Percentiles rank a stretch among this genome's conserved stretches.
phyloP scores from a whole-genome alignment of 1,140 invertebrate species.

The Coboldia fuscipes region DNA sequence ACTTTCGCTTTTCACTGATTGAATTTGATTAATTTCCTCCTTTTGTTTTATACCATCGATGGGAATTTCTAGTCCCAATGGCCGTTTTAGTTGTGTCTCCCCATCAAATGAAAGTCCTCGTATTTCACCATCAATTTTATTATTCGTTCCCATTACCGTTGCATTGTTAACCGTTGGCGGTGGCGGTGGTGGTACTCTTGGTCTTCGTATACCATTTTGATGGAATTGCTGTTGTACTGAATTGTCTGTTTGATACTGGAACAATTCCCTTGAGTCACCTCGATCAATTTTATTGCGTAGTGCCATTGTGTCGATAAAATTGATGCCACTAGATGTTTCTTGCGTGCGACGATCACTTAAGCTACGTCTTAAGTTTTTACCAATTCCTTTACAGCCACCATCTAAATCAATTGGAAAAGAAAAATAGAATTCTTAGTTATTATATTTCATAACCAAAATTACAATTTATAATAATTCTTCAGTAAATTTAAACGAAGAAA shows the following conservation, averaged over 20 bases:
- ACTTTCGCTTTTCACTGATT: too few relatives aligned
- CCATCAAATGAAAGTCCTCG: neutral
- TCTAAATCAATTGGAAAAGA: too few relatives aligned
- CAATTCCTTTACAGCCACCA: too few relatives aligned
- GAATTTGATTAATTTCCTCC: neutral
- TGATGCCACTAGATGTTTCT: too few relatives aligned
- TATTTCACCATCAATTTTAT: neutral
- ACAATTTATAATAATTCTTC: too few relatives aligned
- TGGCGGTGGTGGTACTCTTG: conserved; percentile 21
- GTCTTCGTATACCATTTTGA: conserved; percentile 9
- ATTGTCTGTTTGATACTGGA: conserved; percentile 8
- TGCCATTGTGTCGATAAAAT: conserved; percentile 55
- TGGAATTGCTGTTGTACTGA: conserved; percentile 8
- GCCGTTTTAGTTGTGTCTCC: neutral
- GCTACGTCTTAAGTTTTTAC: too few relatives aligned
- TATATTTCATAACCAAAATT: too few relatives aligned
- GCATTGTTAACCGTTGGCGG: conserved; percentile 10
- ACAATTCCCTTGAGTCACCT: conserved; percentile 33
- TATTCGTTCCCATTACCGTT: conserved; percentile 1
- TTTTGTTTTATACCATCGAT: neutral
- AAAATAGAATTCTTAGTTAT: too few relatives aligned
- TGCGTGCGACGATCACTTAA: too few relatives aligned
- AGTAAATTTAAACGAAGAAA: too few relatives aligned
- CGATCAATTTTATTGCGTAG: conserved; percentile 37
- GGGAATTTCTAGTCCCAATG: neutral